Evolutionary conservation across 2,113 vertebrate genomes (phyloP), one percentile per base, ranked within the genome.

Genomic region (Pomatostomus ruficeps): DNA sequence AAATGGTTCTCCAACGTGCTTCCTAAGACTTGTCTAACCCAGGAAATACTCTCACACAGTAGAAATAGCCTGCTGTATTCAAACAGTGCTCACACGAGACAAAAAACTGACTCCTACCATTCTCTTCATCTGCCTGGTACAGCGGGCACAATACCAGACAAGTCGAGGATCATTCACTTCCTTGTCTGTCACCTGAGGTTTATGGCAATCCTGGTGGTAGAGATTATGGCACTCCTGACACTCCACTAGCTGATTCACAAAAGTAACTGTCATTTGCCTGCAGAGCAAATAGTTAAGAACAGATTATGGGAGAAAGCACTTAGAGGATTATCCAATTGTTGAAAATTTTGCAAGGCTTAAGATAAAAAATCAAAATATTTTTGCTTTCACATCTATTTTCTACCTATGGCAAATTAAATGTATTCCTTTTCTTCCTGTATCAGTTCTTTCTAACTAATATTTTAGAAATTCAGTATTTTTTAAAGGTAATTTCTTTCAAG

Each of bases 211-310:
- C 97, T 99, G 99, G 97, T 99, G 99, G 96, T 99, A 99, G 86
- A 99, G 98, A 97, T 99, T 99, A 96, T 99, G 99, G 96, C 99
- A 99, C 93, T 99, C 99, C 92, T 99, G 99, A 97, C 99, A 99
- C 91, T 99, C 99, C 31, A 99, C 99, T 91, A 99, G 94, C 95
- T 99, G 99, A 97, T 99, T 99, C 46, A 99, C 99, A 91, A 99
- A 99, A 46, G 98, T 98, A 83, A 99, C 99, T 1, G 99, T 99
- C 99, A 99, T 99, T 98, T 99, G 99, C 96, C 99, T 99, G 96
- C 84, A 96, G 94, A 95, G 84, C 51, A 97, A 93, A 93, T 45
- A 94, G 94, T 95, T 91, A 89, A 93, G 96, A 97, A 97, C 14
- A 96, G 28, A 92, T 80, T 95, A 95, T 14, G 59, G 65, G 46